phyloP scores from a whole-genome alignment of 2,888 invertebrate genomes.

The Hemistola chrysoprasaria region DNA sequence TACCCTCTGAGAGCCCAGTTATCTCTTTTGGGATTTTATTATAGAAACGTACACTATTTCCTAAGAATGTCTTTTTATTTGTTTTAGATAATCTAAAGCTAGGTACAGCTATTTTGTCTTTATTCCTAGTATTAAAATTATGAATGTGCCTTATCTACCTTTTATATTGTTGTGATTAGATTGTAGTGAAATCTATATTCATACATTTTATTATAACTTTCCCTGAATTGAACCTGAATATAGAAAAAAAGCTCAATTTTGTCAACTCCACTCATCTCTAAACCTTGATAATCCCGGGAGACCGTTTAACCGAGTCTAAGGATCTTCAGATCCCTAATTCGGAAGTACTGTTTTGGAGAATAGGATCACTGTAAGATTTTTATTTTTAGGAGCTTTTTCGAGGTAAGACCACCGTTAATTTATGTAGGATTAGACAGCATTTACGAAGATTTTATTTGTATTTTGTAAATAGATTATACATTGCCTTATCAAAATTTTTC shows the following conservation, averaged over 20 bases:
- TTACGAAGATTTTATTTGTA: conserved; percentile 2
- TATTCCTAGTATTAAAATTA: too few species aligned
- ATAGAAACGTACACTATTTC: too few species aligned
- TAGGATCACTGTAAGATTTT: conserved; percentile 26
- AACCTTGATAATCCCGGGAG: conserved; percentile 30
- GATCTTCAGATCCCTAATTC: conserved; percentile 36
- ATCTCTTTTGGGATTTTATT: too few species aligned
- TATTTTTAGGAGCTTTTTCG: conserved; percentile 25
- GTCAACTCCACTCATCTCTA: conserved; percentile 20
- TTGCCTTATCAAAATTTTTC: too few species aligned
- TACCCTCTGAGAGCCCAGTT: too few species aligned
- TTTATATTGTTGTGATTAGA: too few species aligned
- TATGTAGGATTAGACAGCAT: conserved; percentile 12
- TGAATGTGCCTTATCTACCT: too few species aligned
- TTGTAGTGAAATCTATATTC: too few species aligned
- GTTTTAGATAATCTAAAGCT: too few species aligned
- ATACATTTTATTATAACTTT: conserved; percentile 20
- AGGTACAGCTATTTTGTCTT: too few species aligned
- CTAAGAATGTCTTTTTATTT: too few species aligned
- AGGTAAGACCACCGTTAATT: conserved; percentile 15
- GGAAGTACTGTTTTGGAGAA: conserved; percentile 24
- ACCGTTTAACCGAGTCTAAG: conserved; percentile 27
- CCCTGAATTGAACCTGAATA: conserved; percentile 21
- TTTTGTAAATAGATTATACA: too few species aligned
- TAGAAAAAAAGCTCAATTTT: conserved; percentile 28